phyloP scores from a whole-genome alignment of 2,797 vertebrate genomes.

The Pseudomugil gertrudae region DNA sequence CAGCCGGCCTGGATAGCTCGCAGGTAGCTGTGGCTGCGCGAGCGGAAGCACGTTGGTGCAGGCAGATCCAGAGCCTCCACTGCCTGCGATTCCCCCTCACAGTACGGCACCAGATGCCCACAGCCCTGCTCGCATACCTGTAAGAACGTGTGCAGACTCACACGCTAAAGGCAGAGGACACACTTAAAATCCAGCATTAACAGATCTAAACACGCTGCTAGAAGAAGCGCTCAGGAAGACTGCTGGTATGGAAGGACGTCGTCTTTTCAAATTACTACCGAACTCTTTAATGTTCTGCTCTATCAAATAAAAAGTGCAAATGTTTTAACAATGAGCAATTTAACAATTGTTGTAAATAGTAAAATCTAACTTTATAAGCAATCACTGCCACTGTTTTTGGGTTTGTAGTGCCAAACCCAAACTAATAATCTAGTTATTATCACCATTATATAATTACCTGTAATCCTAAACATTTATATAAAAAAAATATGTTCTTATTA shows the following conservation, averaged over 20 bases:
- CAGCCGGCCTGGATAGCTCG: conserved; percentile 98
- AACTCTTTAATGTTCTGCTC: no score
- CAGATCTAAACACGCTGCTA: not conserved
- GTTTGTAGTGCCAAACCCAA: no score
- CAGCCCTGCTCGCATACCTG: conserved; percentile 89
- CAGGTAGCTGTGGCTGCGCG: conserved; percentile 98
- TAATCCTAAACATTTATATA: no score
- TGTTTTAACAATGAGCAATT: no score
- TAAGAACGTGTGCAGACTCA: conserved; percentile 72
- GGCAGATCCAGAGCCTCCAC: conserved; percentile 93
- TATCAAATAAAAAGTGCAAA: no score
- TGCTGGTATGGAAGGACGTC: not conserved
- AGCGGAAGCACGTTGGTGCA: conserved; percentile 94
- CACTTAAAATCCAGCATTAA: conserved; percentile 38
- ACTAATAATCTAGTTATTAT: no score
- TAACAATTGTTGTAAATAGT: no score
- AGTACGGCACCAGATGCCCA: conserved; percentile 83
- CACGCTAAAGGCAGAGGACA: conserved; percentile 64
- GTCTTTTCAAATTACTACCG: not conserved
- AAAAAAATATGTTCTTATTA: no score
- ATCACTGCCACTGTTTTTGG: no score
- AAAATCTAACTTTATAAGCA: no score
- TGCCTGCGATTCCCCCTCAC: conserved; percentile 86
- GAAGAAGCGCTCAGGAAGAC: not conserved
- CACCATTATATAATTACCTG: no score